Conservation (phyloP, 2,797 vertebrate species). For the Pseudochirops cupreus region DNA sequence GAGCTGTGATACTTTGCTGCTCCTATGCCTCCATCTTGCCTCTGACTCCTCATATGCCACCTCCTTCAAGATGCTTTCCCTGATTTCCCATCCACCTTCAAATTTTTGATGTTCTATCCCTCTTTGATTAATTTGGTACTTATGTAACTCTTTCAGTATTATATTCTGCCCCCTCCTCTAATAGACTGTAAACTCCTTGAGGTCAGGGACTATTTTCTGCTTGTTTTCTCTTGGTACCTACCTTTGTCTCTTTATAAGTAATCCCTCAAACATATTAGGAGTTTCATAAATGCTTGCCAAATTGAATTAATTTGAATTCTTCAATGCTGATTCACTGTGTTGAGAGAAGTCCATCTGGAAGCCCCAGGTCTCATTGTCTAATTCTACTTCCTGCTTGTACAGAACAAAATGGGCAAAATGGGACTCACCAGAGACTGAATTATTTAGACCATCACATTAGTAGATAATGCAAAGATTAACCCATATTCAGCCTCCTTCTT, state of each 20-base stretch:
- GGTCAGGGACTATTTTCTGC: not conserved
- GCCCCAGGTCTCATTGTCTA: constrained; percentile 65
- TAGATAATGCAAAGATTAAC: not conserved
- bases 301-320: not conserved
- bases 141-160: not conserved
- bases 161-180: not conserved
- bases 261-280: constrained; percentile 61
- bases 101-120: not conserved
- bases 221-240: not conserved
- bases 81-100: not conserved
- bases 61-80: not conserved
- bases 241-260: constrained; percentile 51
- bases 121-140: no score
- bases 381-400: constrained; percentile 41
- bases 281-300: not conserved
- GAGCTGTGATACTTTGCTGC: no score
- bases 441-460: not conserved
- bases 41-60: not conserved
- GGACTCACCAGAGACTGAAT: constrained; percentile 57
- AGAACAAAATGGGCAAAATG: constrained; percentile 63
- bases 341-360: constrained; percentile 70
- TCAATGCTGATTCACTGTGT: constrained; percentile 73
- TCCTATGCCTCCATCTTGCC: no score
- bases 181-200: not conserved
- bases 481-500: not conserved